Percentiles rank a stretch among this genome's conserved stretches.
phyloP scores from a whole-genome alignment of 2,888 invertebrate genomes.

The Lepidonotus clava region DNA sequence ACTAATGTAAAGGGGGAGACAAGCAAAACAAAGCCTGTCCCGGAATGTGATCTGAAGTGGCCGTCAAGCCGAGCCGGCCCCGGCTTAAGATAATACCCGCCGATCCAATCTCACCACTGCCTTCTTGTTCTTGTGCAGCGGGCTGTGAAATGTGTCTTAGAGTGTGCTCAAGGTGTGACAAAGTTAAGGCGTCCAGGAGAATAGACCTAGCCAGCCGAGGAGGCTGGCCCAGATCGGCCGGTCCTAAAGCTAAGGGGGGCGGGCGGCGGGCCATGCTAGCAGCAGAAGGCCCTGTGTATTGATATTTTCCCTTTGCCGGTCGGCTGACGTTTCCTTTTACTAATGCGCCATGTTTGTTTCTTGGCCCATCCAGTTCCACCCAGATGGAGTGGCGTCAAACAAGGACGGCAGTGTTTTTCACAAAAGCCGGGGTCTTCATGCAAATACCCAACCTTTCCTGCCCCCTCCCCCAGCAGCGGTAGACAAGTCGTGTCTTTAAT shows the following conservation, averaged over 20 bases:
- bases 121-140: slow-evolving; percentile 41
- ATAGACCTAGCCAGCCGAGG: slow-evolving; percentile 39
- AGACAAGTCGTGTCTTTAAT: not conserved
- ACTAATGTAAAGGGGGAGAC: not conserved
- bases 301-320: slow-evolving; percentile 36
- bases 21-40: slow-evolving; percentile 26
- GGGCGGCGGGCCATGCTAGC: not conserved
- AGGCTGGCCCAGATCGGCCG: not conserved
- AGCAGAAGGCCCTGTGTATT: not conserved
- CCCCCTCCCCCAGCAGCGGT: not conserved
- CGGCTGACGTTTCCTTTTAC: slow-evolving; percentile 48
- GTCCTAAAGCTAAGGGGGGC: not conserved
- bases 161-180: slow-evolving; percentile 44
- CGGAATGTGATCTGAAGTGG: slow-evolving; percentile 33
- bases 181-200: slow-evolving; percentile 36
- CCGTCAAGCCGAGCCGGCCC: not conserved
- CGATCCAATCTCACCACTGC: slow-evolving; percentile 4
- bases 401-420: not conserved
- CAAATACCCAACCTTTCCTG: slow-evolving; percentile 22
- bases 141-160: slow-evolving; percentile 35
- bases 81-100: slow-evolving; percentile 46
- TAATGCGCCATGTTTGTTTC: slow-evolving; percentile 37
- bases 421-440: not conserved
- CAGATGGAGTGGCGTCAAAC: slow-evolving; percentile 6
- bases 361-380: slow-evolving; percentile 1